A percentile compares a stretch with the other conserved stretches of the same genome.
phyloP scores from a whole-genome alignment of 2,113 vertebrate species.

The Proteles cristata region DNA sequence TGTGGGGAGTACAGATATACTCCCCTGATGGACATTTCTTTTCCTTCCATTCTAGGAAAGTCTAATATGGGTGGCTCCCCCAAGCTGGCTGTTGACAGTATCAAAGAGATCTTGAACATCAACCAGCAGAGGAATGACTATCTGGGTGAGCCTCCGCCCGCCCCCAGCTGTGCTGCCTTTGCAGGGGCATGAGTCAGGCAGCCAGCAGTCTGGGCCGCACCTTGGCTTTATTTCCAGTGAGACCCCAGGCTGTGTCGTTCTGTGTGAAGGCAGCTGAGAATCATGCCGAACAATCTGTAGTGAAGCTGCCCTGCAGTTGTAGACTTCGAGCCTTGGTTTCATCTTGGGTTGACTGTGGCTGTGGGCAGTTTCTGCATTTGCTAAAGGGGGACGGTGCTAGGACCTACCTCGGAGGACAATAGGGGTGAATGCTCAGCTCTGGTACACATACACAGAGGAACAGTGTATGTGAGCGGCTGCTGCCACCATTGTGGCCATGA shows the following conservation, averaged over 20 bases:
- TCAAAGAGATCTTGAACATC: conserved; percentile 85
- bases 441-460: background rate
- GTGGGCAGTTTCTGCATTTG: background rate
- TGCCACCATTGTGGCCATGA: rapidly evolving
- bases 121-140: conserved; percentile 77
- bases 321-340: background rate
- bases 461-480: rapidly evolving
- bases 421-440: background rate
- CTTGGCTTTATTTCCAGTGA: background rate
- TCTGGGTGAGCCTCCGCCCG: conserved; percentile 84
- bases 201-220: too few species aligned
- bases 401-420: background rate
- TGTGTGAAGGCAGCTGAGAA: background rate
- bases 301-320: background rate
- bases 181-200: rapidly evolving
- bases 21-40: background rate
- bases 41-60: conserved; percentile 81
- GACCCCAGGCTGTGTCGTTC: background rate
- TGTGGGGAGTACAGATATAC: too few species aligned
- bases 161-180: background rate
- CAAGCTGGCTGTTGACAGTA: conserved; percentile 71
- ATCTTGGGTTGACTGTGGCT: background rate
- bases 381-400: background rate
- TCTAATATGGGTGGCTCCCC: conserved; percentile 87
- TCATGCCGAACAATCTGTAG: background rate